Percentiles rank a stretch among this genome's conserved stretches.
phyloP scores from a whole-genome alignment of 2,888 invertebrate species.

The Dione vanillae region DNA sequence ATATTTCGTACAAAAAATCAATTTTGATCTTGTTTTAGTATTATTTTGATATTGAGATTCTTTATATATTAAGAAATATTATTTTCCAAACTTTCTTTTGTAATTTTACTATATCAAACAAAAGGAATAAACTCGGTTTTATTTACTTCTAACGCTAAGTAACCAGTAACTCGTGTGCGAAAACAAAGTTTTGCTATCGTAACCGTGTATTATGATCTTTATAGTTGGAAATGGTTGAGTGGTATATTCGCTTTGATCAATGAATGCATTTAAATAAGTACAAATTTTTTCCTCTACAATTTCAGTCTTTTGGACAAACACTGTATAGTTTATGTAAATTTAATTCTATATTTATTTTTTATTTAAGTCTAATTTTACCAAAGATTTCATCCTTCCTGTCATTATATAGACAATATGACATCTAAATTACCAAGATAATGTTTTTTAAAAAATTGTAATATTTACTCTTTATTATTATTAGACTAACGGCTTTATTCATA shows the following conservation, averaged over 20 bases:
- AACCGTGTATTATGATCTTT: not conserved
- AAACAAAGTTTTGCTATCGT: not conserved
- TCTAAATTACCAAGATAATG: no score
- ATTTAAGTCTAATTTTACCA: no score
- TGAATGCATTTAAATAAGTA: no score
- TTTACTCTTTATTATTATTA: no score
- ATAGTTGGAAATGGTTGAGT: not conserved
- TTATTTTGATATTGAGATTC: not conserved
- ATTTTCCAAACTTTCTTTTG: constrained; percentile 21
- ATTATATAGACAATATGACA: no score
- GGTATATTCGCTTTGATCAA: not conserved
- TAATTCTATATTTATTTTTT: no score
- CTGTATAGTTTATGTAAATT: not conserved
- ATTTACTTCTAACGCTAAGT: constrained; percentile 62
- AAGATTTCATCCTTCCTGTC: no score
- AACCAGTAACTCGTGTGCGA: not conserved
- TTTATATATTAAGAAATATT: not conserved
- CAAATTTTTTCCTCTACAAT: not conserved
- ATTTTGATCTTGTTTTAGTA: not conserved
- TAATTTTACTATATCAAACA: constrained; percentile 38
- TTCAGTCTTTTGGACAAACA: not conserved
- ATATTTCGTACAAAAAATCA: no score
- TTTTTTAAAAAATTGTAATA: no score
- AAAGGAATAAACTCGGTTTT: constrained; percentile 34
- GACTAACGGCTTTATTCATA: no score